Conservation (phyloP, 2,113 vertebrate genomes). For the Scartelaos histophorus region DNA sequence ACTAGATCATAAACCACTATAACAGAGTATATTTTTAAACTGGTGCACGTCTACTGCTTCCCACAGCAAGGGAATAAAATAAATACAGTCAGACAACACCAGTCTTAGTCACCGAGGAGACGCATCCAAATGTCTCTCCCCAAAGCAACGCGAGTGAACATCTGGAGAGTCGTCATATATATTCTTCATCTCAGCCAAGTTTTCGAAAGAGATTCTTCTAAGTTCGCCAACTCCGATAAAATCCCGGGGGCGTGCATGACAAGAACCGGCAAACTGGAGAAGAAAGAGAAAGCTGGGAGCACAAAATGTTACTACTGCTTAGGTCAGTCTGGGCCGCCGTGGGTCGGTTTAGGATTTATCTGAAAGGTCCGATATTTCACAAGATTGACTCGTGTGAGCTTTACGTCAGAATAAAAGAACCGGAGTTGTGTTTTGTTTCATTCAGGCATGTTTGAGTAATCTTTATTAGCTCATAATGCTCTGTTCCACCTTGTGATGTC, state of each 20-base stretch:
- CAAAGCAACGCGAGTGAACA: conserved; percentile 13
- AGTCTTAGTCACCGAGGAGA: neutral
- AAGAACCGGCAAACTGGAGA: conserved; percentile 21
- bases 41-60: neutral
- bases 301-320: neutral
- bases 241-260: conserved; percentile 29
- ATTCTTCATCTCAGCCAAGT: conserved; percentile 32
- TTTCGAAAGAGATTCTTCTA: conserved; percentile 12
- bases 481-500: too few species aligned
- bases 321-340: neutral
- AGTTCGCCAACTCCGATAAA: conserved; percentile 48
- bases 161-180: conserved; percentile 19
- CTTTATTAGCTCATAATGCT: too few species aligned
- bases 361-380: too few species aligned
- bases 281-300: conserved; percentile 7
- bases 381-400: too few species aligned
- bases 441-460: too few species aligned
- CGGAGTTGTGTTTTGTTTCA: too few species aligned
- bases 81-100: conserved; percentile 10
- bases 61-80: neutral
- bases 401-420: too few species aligned
- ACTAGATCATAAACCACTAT: conserved; percentile 1
- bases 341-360: too few species aligned
- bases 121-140: conserved; percentile 11
- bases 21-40: conserved; percentile 27